Percentiles rank a stretch among this genome's conserved stretches.
Evolutionary conservation across 2,113 vertebrate species (phyloP).

Genomic region (Cebus imitator): DNA sequence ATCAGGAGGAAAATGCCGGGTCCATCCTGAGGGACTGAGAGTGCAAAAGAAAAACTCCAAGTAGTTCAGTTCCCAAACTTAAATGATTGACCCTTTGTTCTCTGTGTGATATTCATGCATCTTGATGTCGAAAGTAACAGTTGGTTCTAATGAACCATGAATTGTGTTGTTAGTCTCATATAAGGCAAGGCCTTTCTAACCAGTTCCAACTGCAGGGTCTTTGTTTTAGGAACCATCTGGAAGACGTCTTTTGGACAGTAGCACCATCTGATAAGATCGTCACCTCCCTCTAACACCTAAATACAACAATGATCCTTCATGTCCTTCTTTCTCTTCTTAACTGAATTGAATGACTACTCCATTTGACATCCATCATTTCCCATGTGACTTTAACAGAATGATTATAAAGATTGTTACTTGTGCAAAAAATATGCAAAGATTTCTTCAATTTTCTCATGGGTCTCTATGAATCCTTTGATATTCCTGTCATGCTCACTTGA

Average conservation of each 20-base stretch:
- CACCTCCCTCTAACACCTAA: background rate
- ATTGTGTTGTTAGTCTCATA: background rate
- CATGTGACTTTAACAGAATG: background rate
- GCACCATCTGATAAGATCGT: background rate
- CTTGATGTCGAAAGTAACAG: conserved; percentile 35
- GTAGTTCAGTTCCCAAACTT: background rate
- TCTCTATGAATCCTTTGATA: conserved; percentile 22
- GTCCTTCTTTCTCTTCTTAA: background rate
- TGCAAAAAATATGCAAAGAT: background rate
- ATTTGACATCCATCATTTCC: background rate
- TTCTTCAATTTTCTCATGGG: conserved; percentile 5
- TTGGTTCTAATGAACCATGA: background rate
- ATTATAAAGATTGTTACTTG: background rate
- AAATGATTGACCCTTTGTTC: conserved; percentile 1
- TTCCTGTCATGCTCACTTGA: background rate
- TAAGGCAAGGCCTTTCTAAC: background rate
- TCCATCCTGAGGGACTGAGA: conserved; percentile 27
- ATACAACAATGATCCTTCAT: background rate
- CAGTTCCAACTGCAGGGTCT: background rate
- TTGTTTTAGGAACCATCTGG: background rate
- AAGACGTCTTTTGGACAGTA: background rate
- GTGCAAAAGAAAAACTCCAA: conserved; percentile 50
- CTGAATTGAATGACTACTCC: background rate
- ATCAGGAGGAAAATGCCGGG: conserved; percentile 17
- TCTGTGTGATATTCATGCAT: background rate